phyloP scores from a whole-genome alignment of 2,113 vertebrate species.

The Sarotherodon lohbergeri region DNA sequence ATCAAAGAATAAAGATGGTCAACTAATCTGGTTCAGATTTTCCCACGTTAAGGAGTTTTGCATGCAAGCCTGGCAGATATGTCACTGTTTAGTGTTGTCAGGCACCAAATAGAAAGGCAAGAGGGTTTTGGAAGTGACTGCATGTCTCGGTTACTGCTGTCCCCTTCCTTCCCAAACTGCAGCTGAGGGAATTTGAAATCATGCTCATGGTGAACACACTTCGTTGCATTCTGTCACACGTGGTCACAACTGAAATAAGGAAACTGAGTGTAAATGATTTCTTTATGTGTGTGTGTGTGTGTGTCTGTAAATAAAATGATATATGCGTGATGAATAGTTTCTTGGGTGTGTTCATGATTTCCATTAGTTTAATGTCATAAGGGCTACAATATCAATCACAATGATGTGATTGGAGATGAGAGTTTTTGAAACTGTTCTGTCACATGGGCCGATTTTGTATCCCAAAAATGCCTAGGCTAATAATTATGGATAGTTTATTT shows the following conservation, averaged over 20 bases:
- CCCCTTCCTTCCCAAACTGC: background rate
- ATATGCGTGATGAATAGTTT: background rate
- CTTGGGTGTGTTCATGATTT: background rate
- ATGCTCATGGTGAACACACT: background rate
- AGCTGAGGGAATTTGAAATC: background rate
- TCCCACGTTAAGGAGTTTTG: background rate
- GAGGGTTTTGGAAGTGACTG: background rate
- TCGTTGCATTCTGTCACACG: background rate
- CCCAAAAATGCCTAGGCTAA: background rate
- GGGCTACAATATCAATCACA: background rate
- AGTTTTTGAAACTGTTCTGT: background rate
- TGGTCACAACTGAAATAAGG: background rate
- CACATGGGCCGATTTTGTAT: background rate
- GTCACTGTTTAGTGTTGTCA: background rate
- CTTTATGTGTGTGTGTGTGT: background rate
- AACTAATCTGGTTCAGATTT: background rate
- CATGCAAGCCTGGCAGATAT: background rate
- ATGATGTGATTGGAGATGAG: background rate
- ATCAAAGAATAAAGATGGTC: background rate
- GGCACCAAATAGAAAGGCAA: background rate
- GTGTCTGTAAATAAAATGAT: background rate
- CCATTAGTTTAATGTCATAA: background rate
- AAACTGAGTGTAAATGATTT: background rate
- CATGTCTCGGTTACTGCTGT: background rate
- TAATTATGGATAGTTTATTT: background rate